A percentile compares a stretch with the other conserved stretches of the same genome.
Evolutionary conservation across 2,113 vertebrate species (phyloP).

Genomic region (Lutjanus erythropterus): DNA sequence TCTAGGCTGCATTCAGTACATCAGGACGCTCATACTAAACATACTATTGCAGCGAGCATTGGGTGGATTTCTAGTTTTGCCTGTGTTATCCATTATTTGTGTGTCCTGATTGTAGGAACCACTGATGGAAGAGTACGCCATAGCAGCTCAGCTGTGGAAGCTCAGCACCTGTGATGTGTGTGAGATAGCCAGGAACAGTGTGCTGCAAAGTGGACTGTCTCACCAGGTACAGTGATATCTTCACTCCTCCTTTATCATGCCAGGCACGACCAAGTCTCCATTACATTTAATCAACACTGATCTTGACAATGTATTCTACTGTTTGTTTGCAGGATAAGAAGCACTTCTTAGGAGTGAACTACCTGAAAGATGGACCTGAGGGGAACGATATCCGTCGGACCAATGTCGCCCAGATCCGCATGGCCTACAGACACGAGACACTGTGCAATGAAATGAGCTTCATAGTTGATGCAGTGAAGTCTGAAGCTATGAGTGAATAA

Average conservation of each 20-base stretch:
- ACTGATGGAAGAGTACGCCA: slow-evolving; percentile 96
- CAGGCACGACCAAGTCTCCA: not conserved
- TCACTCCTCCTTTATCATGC: not conserved
- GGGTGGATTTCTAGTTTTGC: not conserved
- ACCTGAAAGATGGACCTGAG: slow-evolving; percentile 92
- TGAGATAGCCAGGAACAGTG: slow-evolving; percentile 95
- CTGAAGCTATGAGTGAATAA: slow-evolving; percentile 81
- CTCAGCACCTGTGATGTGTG: slow-evolving; percentile 95
- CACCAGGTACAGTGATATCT: slow-evolving; percentile 84
- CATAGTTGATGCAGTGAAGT: slow-evolving; percentile 91
- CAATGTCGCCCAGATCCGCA: slow-evolving; percentile 96
- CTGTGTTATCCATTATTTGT: slow-evolving; percentile 26
- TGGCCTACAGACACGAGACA: slow-evolving; percentile 94
- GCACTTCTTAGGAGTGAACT: slow-evolving; percentile 91
- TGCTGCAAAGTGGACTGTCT: slow-evolving; percentile 92
- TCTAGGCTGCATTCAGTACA: not conserved
- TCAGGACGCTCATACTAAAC: not conserved
- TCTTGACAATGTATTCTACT: not conserved
- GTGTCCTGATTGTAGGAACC: slow-evolving; percentile 86
- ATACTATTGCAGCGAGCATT: not conserved
- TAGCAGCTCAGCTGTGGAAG: slow-evolving; percentile 98
- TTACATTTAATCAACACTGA: not conserved
- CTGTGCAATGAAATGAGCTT: slow-evolving; percentile 95
- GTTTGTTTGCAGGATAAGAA: slow-evolving; percentile 88
- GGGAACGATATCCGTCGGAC: slow-evolving; percentile 94